Conservation (phyloP, 2,113 vertebrate genomes). For the Nyctereutes procyonoides region DNA sequence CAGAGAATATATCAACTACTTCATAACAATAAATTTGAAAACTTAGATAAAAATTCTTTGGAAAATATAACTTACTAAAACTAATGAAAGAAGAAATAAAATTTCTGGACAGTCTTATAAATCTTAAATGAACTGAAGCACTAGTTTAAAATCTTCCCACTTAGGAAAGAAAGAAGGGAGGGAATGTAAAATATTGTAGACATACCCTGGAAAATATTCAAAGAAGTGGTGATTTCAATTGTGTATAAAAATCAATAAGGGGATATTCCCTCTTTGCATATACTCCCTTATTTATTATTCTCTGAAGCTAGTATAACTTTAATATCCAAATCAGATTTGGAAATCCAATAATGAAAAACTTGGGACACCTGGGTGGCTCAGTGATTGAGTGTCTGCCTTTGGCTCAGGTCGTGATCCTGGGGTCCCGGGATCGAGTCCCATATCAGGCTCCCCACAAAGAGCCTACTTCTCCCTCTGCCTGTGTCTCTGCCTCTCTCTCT, state of each 20-base stretch:
- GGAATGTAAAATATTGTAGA: not conserved
- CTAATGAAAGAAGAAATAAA: not conserved
- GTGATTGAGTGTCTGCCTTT: no score
- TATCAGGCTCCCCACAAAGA: no score
- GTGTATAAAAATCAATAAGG: not conserved
- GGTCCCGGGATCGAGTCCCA: no score
- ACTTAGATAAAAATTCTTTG: not conserved
- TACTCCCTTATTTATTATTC: conserved; percentile 6
- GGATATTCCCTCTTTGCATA: not conserved
- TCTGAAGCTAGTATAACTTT: not conserved
- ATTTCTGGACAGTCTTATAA: not conserved
- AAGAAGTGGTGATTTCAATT: conserved; percentile 1
- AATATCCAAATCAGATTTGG: not conserved
- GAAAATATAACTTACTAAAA: conserved; percentile 31
- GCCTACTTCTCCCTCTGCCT: no score
- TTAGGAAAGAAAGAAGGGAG: not conserved
- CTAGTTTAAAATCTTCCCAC: not conserved
- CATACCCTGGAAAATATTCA: not conserved
- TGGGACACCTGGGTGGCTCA: no score
- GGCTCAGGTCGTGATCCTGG: no score
- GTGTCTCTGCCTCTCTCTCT: no score
- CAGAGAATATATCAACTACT: not conserved
- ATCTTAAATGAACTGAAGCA: not conserved
- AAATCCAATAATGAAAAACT: not conserved
- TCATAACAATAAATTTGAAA: not conserved